Evolutionary conservation across 1,140 invertebrate species (phyloP).

Genomic region (Helicoverpa zea): DNA sequence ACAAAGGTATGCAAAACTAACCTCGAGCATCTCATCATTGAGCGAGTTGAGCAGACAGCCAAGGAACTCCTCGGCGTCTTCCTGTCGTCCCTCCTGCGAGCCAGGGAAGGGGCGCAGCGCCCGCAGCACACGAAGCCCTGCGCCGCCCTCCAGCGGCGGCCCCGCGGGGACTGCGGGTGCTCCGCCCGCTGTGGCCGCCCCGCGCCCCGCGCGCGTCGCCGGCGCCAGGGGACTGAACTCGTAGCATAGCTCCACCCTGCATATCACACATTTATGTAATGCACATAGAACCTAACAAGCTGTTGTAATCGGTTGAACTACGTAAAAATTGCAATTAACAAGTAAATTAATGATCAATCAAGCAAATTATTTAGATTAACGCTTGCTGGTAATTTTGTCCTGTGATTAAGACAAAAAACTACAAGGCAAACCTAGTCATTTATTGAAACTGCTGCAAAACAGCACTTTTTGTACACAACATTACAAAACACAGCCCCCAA

Average conservation of each 20-base stretch:
- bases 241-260: slow-evolving; percentile 88
- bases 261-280: neutral
- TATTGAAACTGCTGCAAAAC: no score
- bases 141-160: slow-evolving; percentile 93
- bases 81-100: slow-evolving; percentile 94
- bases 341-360: no score
- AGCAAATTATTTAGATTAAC: no score
- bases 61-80: slow-evolving; percentile 98
- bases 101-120: slow-evolving; percentile 89
- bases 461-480: no score
- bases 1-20: slow-evolving; percentile 65
- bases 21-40: slow-evolving; percentile 98
- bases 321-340: no score
- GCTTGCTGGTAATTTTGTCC: no score
- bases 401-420: no score
- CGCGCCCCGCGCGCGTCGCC: slow-evolving; percentile 53
- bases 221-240: slow-evolving; percentile 89
- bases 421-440: no score
- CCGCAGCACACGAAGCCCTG: slow-evolving; percentile 93
- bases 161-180: slow-evolving; percentile 80
- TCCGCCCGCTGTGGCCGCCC: slow-evolving; percentile 27
- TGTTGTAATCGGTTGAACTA: no score
- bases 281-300: neutral
- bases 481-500: no score
- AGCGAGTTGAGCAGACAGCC: slow-evolving; percentile 96